Evolutionary conservation across 2,888 invertebrate genomes (phyloP), one percentile per base, ranked within the genome.

Genomic region (Alviniconcha strummeri): DNA sequence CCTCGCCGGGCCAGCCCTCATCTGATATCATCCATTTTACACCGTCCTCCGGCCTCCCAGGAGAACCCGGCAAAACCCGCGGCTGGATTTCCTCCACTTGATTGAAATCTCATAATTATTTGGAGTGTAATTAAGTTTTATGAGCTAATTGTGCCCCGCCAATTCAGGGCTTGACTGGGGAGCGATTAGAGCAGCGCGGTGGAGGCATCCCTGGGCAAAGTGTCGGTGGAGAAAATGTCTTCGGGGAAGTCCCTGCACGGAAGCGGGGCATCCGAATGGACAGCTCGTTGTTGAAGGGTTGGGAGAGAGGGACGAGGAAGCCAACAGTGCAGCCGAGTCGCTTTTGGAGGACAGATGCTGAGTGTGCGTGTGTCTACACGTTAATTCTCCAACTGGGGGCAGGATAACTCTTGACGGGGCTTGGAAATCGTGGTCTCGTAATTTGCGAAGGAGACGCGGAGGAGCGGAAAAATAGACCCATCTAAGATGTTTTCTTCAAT

Each of bases 101-200:
- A 78, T 78, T 78, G 78, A 77, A 77, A 78, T 78, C 36, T 78
- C 78, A 78, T 78, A 78, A 64, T 78, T 77, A 76, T 77, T 77
- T 54, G 64, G 64, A 72, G 74, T 80, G 85, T 87, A 88, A 87
- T 87, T 87, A 86, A 85, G 86, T 85, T 86, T 86, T 87, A 88
- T 88, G 88, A 84, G 87, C 84, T 86, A 86, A 86, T 86, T 86
- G 85, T 84, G 71, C 81, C 83, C 64, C 78, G 84, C 84, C 64
- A 85, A 85, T 86, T 84, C 83, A 60, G 55, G 54, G 56, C 72
- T 60, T 79, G 80, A 69, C 74, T 60, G 76, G 83, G 83, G 83
- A 85, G 75, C 71, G 83, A 86, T 83, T 76, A 84, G 79, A 60
- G 79, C n/a, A n/a, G 19, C 36, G 76, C 60, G 19, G 36, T n/a